Evolutionary conservation across 2,888 invertebrate species (phyloP).

Genomic region (Cabera pusaria): DNA sequence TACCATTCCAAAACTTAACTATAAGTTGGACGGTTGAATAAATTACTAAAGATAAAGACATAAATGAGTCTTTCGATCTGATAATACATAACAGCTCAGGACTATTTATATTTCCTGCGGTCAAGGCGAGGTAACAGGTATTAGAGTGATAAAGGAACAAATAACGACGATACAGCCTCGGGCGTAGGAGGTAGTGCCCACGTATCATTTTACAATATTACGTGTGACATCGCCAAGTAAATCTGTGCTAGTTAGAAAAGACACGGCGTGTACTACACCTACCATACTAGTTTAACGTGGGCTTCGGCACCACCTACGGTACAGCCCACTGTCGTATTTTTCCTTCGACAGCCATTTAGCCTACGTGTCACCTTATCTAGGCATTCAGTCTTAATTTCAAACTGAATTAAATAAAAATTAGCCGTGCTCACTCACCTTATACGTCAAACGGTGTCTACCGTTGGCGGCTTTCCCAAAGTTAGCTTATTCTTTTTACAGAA

Average conservation of each 20-base stretch:
- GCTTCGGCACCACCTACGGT: constrained; percentile 64
- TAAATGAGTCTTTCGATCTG: constrained; percentile 4
- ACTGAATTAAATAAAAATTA: constrained; percentile 50
- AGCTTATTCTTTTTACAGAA: constrained; percentile 36
- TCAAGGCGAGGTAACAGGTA: constrained; percentile 14
- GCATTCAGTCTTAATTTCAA: constrained; percentile 45
- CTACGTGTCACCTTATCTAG: constrained; percentile 68
- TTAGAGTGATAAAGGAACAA: constrained; percentile 10
- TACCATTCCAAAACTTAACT: background rate
- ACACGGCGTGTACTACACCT: constrained; percentile 65
- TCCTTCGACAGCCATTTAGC: constrained; percentile 55
- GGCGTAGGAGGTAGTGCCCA: constrained; percentile 13
- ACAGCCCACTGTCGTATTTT: constrained; percentile 70
- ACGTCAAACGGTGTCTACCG: constrained; percentile 56
- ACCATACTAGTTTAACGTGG: constrained; percentile 71
- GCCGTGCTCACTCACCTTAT: constrained; percentile 70
- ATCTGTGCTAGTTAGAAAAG: constrained; percentile 51
- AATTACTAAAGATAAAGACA: constrained; percentile 13
- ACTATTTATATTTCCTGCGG: constrained; percentile 16
- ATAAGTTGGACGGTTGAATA: constrained; percentile 14
- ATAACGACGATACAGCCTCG: constrained; percentile 3
- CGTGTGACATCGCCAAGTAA: constrained; percentile 28
- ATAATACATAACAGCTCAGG: constrained; percentile 7
- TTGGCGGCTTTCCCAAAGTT: constrained; percentile 60
- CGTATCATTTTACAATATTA: constrained; percentile 21